These are phyloP conservation scores for Molossus molossus DNA, from an alignment of 2,797 vertebrate genomes.

Conservation along the genomic window DNA sequence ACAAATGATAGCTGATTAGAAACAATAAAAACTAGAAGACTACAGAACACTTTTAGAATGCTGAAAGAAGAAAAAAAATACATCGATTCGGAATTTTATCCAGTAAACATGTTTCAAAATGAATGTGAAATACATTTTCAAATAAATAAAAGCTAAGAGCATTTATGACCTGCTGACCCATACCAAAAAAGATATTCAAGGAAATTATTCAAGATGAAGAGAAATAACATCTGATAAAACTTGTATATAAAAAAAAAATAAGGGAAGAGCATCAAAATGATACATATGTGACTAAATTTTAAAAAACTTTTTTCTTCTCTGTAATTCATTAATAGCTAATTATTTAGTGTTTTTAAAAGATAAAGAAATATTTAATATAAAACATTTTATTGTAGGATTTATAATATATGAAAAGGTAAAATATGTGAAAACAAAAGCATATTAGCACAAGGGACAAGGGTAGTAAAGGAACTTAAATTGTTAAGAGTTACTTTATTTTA, in stretches of 20 bases:
- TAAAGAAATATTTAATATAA: slow-evolving; percentile 25
- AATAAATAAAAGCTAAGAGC: slow-evolving; percentile 35
- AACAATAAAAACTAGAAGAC: slow-evolving; percentile 11
- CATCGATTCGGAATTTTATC: background rate
- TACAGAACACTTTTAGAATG: background rate
- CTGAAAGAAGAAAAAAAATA: slow-evolving; percentile 27
- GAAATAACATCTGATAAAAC: slow-evolving; percentile 9
- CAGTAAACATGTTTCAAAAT: slow-evolving; percentile 29
- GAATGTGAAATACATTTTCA: slow-evolving; percentile 49
- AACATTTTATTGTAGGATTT: background rate
- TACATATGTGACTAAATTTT: background rate
- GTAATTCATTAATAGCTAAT: slow-evolving; percentile 36
- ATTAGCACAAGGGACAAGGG: background rate
- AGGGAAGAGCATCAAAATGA: background rate
- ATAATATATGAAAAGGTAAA: background rate
- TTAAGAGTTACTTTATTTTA: slow-evolving; percentile 33
- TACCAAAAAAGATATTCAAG: slow-evolving; percentile 40
- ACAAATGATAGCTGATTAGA: slow-evolving; percentile 26
- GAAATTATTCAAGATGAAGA: slow-evolving; percentile 52
- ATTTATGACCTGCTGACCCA: background rate
- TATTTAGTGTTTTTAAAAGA: slow-evolving; percentile 47
- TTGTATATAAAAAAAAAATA: background rate
- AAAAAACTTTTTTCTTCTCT: background rate
- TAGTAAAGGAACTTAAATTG: background rate
- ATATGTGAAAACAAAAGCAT: background rate